These are phyloP conservation scores for Betta splendens DNA, from an alignment of 2,797 vertebrate genomes.

Conservation along the genomic window DNA sequence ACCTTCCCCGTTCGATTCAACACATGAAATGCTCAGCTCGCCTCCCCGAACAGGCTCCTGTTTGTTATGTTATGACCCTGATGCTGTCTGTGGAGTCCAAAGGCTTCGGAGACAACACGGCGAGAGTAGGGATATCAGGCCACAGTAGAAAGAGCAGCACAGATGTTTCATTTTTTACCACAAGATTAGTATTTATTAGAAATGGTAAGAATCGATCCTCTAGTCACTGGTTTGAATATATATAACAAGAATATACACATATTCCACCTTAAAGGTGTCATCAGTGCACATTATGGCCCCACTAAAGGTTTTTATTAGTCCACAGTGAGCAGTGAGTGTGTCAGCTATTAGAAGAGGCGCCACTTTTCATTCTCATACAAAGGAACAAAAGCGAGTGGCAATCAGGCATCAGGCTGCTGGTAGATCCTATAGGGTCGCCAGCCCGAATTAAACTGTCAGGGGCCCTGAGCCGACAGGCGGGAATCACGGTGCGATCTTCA, in stretches of 20 bases:
- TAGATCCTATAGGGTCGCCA: too few relatives aligned
- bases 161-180: too few relatives aligned
- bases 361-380: constrained; percentile 73
- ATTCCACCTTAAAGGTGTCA: constrained; percentile 60
- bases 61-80: constrained; percentile 13
- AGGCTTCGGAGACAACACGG: constrained; percentile 2
- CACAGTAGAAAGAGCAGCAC: background rate
- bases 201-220: too few relatives aligned
- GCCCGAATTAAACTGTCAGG: too few relatives aligned
- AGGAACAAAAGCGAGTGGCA: constrained; percentile 80
- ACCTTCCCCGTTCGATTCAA: constrained; percentile 32
- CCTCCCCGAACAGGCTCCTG: constrained; percentile 9
- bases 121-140: too few relatives aligned
- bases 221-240: background rate
- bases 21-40: constrained; percentile 12
- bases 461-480: too few relatives aligned
- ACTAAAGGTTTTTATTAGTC: constrained; percentile 86
- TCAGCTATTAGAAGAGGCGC: constrained; percentile 80
- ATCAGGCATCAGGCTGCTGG: too few relatives aligned
- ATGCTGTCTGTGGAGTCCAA: constrained; percentile 10
- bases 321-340: constrained; percentile 87
- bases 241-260: constrained; percentile 13
- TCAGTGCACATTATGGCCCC: constrained; percentile 57
- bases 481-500: too few relatives aligned
- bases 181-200: too few relatives aligned